A percentile compares a stretch with the other conserved stretches of the same genome.
phyloP scores from a whole-genome alignment of 2,113 vertebrate species.

The Nycticebus coucang region DNA sequence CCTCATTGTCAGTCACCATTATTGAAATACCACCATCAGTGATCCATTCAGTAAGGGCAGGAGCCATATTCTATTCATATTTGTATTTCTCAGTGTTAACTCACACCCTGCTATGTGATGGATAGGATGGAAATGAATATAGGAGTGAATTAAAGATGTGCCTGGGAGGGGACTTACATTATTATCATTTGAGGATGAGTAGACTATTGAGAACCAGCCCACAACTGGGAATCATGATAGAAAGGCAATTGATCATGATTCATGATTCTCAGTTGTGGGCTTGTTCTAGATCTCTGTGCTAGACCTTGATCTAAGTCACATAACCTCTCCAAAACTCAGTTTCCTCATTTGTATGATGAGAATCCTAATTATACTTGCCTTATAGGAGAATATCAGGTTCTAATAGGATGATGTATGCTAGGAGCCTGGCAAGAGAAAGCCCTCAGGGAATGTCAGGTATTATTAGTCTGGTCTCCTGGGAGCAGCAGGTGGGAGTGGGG shows the following conservation, averaged over 20 bases:
- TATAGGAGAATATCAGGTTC: not conserved
- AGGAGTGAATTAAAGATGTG: not conserved
- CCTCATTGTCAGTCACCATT: not conserved
- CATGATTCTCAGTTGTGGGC: too few species aligned
- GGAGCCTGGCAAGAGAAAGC: not conserved
- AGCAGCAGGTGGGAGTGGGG: not conserved
- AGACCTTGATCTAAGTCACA: not conserved
- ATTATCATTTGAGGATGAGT: not conserved
- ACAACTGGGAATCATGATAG: not conserved
- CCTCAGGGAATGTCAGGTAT: not conserved
- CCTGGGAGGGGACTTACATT: not conserved
- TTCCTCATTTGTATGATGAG: not conserved
- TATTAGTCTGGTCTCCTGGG: not conserved
- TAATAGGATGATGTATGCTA: not conserved
- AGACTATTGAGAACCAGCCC: not conserved
- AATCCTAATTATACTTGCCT: not conserved
- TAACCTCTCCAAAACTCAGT: not conserved
- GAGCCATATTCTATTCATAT: not conserved
- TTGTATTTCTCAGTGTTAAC: not conserved
- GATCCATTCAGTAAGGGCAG: not conserved
- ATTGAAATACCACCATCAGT: not conserved
- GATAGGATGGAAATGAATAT: not conserved
- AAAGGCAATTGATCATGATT: too few species aligned
- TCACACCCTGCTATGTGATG: not conserved
- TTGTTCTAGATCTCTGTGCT: too few species aligned